Conservation (phyloP, 2,797 vertebrate genomes). For the Phoxinus dragarum region DNA sequence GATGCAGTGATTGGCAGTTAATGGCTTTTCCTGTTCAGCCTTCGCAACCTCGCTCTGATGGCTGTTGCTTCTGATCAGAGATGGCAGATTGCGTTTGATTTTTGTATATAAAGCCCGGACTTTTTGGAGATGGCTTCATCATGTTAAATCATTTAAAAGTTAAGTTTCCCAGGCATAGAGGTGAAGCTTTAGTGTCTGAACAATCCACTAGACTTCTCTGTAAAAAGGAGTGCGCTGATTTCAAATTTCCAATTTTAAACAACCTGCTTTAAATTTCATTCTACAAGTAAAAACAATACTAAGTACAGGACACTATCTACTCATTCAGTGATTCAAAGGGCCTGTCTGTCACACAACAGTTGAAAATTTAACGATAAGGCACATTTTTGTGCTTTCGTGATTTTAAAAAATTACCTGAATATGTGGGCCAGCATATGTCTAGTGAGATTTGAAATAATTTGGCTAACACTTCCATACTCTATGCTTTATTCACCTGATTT, state of each 20-base stretch:
- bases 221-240: conserved; percentile 51
- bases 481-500: conserved; percentile 54
- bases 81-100: conserved; percentile 84
- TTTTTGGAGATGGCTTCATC: conserved; percentile 82
- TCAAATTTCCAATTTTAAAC: not conserved
- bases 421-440: conserved; percentile 55
- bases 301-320: conserved; percentile 38
- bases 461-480: conserved; percentile 55
- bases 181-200: conserved; percentile 58
- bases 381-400: conserved; percentile 45
- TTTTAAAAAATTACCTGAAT: conserved; percentile 17
- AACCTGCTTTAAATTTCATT: not conserved
- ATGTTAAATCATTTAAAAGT: conserved; percentile 83
- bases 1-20: conserved; percentile 88
- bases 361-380: conserved; percentile 66
- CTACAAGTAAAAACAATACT: conserved; percentile 15
- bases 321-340: conserved; percentile 45
- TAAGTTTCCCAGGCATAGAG: conserved; percentile 68
- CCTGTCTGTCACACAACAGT: conserved; percentile 38
- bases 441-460: conserved; percentile 61
- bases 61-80: conserved; percentile 84
- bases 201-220: conserved; percentile 61
- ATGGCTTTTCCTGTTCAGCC: conserved; percentile 87
- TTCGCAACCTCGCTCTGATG: conserved; percentile 83
- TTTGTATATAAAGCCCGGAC: conserved; percentile 79